These are phyloP conservation scores for Thereva unica DNA, from an alignment of 2,888 invertebrate genomes.

Conservation along the genomic window DNA sequence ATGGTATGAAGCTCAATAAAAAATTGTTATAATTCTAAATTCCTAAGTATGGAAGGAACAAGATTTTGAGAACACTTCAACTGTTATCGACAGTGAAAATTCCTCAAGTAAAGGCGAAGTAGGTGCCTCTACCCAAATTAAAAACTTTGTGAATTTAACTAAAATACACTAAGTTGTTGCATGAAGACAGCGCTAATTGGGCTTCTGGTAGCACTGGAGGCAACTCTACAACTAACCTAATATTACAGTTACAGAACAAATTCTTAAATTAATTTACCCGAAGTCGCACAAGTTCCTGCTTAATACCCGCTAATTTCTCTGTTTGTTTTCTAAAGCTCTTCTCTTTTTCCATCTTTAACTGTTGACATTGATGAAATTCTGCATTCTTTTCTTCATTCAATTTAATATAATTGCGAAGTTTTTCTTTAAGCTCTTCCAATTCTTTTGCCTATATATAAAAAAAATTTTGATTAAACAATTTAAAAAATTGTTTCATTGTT, in stretches of 20 bases:
- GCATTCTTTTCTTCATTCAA: slow-evolving; percentile 53
- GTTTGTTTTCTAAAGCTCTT: slow-evolving; percentile 56
- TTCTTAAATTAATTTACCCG: slow-evolving; percentile 40
- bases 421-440: slow-evolving; percentile 54
- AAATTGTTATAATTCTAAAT: no score
- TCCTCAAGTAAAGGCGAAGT: no score
- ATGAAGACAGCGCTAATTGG: no score
- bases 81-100: no score
- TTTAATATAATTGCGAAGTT: slow-evolving; percentile 44
- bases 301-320: slow-evolving; percentile 55
- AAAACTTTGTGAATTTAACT: no score
- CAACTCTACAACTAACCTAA: no score
- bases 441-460: slow-evolving; percentile 54
- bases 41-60: no score
- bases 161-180: no score
- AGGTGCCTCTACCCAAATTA: no score
- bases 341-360: slow-evolving; percentile 52
- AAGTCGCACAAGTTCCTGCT: slow-evolving; percentile 47
- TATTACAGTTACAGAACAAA: neutral
- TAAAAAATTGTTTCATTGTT: neutral
- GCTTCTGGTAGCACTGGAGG: no score
- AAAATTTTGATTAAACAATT: slow-evolving; percentile 24
- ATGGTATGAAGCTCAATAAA: no score
- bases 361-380: slow-evolving; percentile 49
- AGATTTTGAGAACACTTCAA: no score